Evolutionary conservation across 2,113 vertebrate genomes (phyloP).

Genomic region (Oryzias javanicus): DNA sequence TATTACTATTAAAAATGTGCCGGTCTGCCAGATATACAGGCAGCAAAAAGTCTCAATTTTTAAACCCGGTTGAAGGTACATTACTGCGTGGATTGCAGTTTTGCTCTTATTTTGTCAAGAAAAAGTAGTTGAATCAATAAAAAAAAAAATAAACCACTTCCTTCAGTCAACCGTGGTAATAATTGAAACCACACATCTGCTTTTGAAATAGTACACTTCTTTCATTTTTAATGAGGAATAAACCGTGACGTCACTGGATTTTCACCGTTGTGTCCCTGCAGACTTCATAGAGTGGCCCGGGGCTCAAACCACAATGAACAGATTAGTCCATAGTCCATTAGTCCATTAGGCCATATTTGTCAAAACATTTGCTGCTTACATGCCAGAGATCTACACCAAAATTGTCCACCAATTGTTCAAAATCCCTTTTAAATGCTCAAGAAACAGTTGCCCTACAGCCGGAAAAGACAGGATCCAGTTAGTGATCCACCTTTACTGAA

Average conservation of each 20-base stretch:
- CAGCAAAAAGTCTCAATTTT: neutral
- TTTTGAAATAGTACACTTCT: neutral
- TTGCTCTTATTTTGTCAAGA: no score
- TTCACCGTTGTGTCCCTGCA: no score
- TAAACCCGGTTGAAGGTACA: neutral
- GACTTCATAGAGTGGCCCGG: no score
- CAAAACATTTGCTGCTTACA: no score
- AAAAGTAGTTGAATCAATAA: no score
- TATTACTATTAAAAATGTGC: neutral
- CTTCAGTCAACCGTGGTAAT: neutral
- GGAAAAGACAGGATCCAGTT: neutral
- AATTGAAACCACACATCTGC: neutral
- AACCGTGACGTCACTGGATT: neutral
- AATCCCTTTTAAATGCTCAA: no score
- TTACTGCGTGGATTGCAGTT: neutral
- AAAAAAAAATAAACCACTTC: neutral
- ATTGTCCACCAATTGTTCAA: no score
- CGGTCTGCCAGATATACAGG: slow-evolving; percentile 7
- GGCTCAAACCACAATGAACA: no score
- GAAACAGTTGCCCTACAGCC: no score
- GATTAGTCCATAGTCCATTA: no score
- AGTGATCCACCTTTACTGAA: neutral
- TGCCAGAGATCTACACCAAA: no score
- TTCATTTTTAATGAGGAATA: neutral
- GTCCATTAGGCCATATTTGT: no score